Evolutionary conservation across 2,113 vertebrate species (phyloP).

Genomic region (Rattus rattus): DNA sequence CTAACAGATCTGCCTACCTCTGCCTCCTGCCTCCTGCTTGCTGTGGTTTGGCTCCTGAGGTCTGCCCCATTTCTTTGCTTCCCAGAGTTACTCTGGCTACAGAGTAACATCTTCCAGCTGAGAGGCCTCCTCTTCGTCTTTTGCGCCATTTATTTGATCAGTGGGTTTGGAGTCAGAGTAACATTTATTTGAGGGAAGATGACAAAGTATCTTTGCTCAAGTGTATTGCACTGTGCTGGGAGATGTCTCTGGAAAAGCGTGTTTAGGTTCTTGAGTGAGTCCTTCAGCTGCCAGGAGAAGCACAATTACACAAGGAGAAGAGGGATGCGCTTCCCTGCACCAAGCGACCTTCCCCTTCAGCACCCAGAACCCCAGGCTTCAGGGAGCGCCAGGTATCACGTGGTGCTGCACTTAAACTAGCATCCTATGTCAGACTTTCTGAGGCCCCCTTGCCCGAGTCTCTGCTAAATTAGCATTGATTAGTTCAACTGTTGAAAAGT

Average conservation of each 20-base stretch:
- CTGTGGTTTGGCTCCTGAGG: neutral
- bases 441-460: conserved; percentile 48
- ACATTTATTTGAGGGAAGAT: conserved; percentile 38
- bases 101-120: neutral
- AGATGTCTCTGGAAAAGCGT: conserved; percentile 9
- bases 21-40: neutral
- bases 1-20: neutral
- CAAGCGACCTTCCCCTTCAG: neutral
- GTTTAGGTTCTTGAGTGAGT: neutral
- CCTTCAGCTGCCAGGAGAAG: neutral
- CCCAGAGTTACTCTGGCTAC: neutral
- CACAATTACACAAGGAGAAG: neutral
- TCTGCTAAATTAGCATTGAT: conserved; percentile 46
- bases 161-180: neutral
- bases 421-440: conserved; percentile 11
- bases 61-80: neutral
- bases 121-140: neutral
- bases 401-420: neutral
- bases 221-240: neutral
- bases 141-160: neutral
- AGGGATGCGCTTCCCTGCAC: neutral
- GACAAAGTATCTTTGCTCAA: neutral
- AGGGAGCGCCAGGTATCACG: neutral
- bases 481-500: conserved; percentile 64
- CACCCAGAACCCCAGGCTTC: neutral